A percentile compares a stretch with the other conserved stretches of the same genome.
Conservation (phyloP, 1,140 invertebrate genomes). For the Pseudobourletiella spinata region DNA sequence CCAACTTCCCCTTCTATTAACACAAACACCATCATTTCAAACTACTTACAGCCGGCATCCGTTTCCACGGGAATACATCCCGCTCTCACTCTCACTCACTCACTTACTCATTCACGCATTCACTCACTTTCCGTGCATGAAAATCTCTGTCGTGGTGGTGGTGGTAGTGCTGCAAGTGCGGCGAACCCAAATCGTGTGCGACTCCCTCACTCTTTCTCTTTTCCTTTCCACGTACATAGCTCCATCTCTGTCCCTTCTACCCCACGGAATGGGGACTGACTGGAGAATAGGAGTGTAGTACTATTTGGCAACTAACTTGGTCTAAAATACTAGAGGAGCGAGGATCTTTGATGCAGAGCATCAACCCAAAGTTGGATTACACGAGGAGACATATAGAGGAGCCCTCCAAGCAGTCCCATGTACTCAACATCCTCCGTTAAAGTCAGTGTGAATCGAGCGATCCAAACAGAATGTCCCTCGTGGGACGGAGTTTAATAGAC, state of each 20-base stretch:
- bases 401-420: neutral
- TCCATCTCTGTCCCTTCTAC: neutral
- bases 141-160: too few species aligned
- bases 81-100: too few species aligned
- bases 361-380: neutral
- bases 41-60: neutral
- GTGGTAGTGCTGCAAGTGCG: too few species aligned
- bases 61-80: neutral
- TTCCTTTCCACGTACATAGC: neutral
- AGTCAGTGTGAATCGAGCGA: slow-evolving; percentile 4
- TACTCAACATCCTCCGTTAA: neutral
- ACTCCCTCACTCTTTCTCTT: neutral
- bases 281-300: too few species aligned
- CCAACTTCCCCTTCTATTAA: slow-evolving; percentile 7
- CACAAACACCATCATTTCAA: neutral
- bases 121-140: too few species aligned
- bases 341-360: neutral
- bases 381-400: too few species aligned
- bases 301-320: too few species aligned
- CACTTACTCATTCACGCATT: too few species aligned
- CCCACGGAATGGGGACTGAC: neutral
- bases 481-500: slow-evolving; percentile 20
- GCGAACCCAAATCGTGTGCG: too few species aligned
- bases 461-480: slow-evolving; percentile 31
- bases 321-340: too few species aligned